Conservation (phyloP, 2,797 vertebrate species). For the Morus bassanus region DNA sequence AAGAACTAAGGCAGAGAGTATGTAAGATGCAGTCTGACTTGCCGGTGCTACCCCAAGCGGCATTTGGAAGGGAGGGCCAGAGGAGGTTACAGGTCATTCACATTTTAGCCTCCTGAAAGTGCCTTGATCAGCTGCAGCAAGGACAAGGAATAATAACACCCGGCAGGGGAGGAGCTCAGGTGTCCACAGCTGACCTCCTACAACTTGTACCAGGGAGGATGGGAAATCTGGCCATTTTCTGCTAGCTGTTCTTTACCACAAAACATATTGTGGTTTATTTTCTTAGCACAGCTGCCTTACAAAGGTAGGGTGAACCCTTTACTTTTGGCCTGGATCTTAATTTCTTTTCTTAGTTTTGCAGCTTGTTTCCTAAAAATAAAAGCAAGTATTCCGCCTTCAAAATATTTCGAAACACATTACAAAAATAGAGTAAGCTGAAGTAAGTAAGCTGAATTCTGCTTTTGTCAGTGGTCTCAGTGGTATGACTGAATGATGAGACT, state of each 20-base stretch:
- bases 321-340: background rate
- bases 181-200: background rate
- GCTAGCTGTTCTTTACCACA: background rate
- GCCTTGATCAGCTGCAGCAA: background rate
- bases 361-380: background rate
- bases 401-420: background rate
- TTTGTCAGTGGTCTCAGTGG: background rate
- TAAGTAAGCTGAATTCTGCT: background rate
- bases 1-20: background rate
- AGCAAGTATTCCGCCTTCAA: background rate
- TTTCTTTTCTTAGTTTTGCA: background rate
- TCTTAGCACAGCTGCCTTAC: background rate
- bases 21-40: background rate
- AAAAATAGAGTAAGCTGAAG: background rate
- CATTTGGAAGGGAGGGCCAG: background rate
- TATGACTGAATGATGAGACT: background rate
- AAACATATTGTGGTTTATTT: background rate
- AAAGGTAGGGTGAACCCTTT: background rate
- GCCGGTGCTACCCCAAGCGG: fast-evolving
- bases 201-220: background rate
- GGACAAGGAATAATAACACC: background rate
- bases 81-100: background rate
- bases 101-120: background rate
- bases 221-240: background rate
- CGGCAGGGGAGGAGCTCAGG: background rate